These are phyloP conservation scores for Periphyllus acericola DNA, from an alignment of 2,888 invertebrate species.

Conservation along the genomic window DNA sequence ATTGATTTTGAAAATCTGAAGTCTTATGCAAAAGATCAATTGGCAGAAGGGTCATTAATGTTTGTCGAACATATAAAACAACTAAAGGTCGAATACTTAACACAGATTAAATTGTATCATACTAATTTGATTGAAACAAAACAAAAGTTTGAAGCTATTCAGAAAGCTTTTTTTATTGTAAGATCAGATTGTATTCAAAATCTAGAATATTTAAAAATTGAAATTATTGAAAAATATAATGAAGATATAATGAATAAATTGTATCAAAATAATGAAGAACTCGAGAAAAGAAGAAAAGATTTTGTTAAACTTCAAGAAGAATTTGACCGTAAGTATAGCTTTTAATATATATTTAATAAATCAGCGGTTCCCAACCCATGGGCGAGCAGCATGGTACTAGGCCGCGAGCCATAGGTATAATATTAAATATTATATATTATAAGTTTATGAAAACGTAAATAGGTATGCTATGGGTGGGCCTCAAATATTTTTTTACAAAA, in stretches of 20 bases:
- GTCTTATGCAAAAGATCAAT: conserved; percentile 15
- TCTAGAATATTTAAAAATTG: conserved; percentile 38
- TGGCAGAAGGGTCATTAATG: conserved; percentile 20
- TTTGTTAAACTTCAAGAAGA: conserved; percentile 31
- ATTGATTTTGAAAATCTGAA: conserved; percentile 34
- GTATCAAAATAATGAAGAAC: conserved; percentile 29
- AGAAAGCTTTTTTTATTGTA: conserved; percentile 21
- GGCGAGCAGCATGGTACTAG: too few relatives aligned
- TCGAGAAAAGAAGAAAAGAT: conserved; percentile 20
- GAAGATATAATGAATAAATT: conserved; percentile 9
- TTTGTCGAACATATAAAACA: conserved; percentile 24
- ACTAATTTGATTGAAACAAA: conserved; percentile 35
- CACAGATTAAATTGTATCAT: conserved; percentile 25
- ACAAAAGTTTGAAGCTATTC: conserved; percentile 3
- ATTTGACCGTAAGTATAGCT: conserved; percentile 37
- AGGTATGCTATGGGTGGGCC: too few relatives aligned
- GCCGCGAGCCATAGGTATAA: too few relatives aligned
- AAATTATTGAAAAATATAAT: conserved; percentile 44
- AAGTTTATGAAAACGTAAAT: too few relatives aligned
- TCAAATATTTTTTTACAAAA: too few relatives aligned
- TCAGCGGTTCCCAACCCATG: too few relatives aligned
- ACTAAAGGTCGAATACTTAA: conserved; percentile 16
- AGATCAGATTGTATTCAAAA: conserved; percentile 37
- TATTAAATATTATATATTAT: too few relatives aligned
- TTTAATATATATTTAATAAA: not conserved